Conservation (phyloP, 2,888 invertebrate genomes). For the Hirtodrosophila alboralis region DNA sequence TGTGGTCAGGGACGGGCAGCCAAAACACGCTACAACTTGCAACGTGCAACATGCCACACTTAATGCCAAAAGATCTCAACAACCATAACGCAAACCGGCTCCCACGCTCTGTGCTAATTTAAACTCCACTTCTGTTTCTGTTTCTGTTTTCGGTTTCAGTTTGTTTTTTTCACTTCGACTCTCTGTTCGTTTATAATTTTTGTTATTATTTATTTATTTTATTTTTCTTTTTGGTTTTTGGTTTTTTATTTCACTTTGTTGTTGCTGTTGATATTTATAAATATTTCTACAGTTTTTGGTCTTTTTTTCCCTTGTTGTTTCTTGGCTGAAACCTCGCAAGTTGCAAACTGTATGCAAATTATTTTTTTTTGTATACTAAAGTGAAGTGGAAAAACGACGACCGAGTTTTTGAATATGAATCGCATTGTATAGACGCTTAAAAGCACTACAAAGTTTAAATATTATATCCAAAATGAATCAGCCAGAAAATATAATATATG, state of each 20-base stretch:
- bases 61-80: slow-evolving; percentile 20
- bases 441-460: slow-evolving; percentile 19
- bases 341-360: slow-evolving; percentile 69
- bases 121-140: slow-evolving; percentile 65
- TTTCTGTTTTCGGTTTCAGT: slow-evolving; percentile 31
- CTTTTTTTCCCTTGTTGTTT: slow-evolving; percentile 30
- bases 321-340: slow-evolving; percentile 40
- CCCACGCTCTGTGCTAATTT: slow-evolving; percentile 82
- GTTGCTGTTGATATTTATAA: slow-evolving; percentile 64
- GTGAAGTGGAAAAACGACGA: slow-evolving; percentile 56
- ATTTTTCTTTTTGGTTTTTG: background rate
- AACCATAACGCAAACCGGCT: slow-evolving; percentile 62
- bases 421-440: slow-evolving; percentile 3
- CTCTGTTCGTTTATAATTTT: slow-evolving; percentile 38
- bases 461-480: no score
- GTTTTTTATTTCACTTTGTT: slow-evolving; percentile 23
- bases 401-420: background rate
- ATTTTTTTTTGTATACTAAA: slow-evolving; percentile 49
- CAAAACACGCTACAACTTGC: slow-evolving; percentile 20
- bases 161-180: slow-evolving; percentile 24
- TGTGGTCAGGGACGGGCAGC: slow-evolving; percentile 30
- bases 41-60: slow-evolving; percentile 30
- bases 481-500: no score
- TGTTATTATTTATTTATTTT: slow-evolving; percentile 19
- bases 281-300: slow-evolving; percentile 58